These are phyloP conservation scores for Pachypsylla venusta DNA, from an alignment of 1,140 invertebrate genomes.

Conservation along the genomic window DNA sequence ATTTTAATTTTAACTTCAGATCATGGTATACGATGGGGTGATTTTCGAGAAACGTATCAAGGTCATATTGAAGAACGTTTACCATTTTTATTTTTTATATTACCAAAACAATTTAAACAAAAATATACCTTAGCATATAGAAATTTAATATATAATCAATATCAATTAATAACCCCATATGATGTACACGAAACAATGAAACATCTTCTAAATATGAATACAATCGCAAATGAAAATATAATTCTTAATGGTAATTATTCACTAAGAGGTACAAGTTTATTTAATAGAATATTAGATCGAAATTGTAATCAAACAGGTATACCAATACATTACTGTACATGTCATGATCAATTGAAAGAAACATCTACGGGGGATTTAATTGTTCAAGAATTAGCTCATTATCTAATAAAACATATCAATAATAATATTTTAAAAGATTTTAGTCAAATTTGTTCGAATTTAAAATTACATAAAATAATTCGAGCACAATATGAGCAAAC, in stretches of 20 bases:
- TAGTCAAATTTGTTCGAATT: neutral
- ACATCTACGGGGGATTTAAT: neutral
- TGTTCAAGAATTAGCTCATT: neutral
- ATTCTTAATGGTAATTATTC: neutral
- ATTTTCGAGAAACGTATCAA: conserved; percentile 57
- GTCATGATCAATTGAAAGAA: conserved; percentile 36
- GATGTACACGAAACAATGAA: conserved; percentile 58
- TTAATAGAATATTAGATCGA: conserved; percentile 32
- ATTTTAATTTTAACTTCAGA: conserved; percentile 77
- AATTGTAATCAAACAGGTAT: conserved; percentile 61
- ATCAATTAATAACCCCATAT: conserved; percentile 64
- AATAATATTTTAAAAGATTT: neutral
- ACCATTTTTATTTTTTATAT: conserved; percentile 55
- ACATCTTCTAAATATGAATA: conserved; percentile 32
- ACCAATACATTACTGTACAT: conserved; percentile 69
- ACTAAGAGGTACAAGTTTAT: neutral
- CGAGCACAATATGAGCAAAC: neutral
- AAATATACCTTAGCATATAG: conserved; percentile 43
- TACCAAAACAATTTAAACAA: conserved; percentile 54
- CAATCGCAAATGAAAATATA: neutral
- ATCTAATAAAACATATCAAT: neutral
- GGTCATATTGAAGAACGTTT: conserved; percentile 80
- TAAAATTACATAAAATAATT: neutral
- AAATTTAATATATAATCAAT: conserved; percentile 54
- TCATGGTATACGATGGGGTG: conserved; percentile 81